Evolutionary conservation across 2,888 invertebrate genomes (phyloP).

Genomic region (Idaea aversata): DNA sequence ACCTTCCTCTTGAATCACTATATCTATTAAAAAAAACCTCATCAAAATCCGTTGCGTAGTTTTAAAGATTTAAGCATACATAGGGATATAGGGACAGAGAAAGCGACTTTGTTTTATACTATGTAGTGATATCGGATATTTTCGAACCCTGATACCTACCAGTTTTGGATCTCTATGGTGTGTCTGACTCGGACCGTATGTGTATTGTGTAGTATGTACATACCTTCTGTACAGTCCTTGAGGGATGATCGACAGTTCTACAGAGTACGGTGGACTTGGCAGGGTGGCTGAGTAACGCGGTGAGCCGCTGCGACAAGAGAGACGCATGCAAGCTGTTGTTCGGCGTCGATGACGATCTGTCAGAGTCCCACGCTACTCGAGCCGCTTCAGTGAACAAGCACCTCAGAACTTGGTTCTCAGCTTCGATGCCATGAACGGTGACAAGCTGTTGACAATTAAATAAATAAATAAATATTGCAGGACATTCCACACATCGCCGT

Average conservation of each 20-base stretch:
- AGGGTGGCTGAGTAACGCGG: constrained; percentile 89
- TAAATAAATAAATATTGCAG: too few species aligned
- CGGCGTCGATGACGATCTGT: constrained; percentile 84
- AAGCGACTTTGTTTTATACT: too few species aligned
- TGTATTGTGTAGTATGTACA: constrained; percentile 38
- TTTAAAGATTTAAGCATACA: too few species aligned
- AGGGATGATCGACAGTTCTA: constrained; percentile 91
- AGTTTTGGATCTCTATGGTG: too few species aligned
- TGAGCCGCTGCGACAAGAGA: constrained; percentile 75
- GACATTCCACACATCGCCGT: too few species aligned
- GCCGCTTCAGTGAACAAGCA: constrained; percentile 90
- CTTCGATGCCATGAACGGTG: constrained; percentile 95
- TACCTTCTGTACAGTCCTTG: constrained; percentile 84
- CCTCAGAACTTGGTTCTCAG: constrained; percentile 97
- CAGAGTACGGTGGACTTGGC: constrained; percentile 93
- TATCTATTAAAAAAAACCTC: too few species aligned
- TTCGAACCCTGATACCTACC: too few species aligned
- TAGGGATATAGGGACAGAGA: too few species aligned
- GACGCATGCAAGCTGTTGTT: constrained; percentile 89
- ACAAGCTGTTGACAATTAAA: constrained; percentile 87
- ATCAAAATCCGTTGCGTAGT: too few species aligned
- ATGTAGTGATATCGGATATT: too few species aligned
- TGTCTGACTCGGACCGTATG: too few species aligned
- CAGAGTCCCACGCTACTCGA: constrained; percentile 86
- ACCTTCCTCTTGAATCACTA: too few species aligned